phyloP scores from a whole-genome alignment of 2,888 invertebrate species.

The Synergus gifuensis region DNA sequence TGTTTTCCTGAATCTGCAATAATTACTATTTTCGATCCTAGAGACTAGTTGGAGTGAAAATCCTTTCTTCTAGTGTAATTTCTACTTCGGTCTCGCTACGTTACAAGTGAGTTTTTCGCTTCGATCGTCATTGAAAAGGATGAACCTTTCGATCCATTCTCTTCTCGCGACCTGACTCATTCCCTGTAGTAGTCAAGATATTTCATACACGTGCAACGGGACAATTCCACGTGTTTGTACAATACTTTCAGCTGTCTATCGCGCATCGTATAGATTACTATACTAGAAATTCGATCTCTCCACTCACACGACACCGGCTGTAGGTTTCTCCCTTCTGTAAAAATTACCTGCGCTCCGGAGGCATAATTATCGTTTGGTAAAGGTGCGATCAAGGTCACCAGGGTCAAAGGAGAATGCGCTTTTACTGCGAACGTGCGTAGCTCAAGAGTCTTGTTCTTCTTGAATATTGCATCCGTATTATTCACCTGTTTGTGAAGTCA shows the following conservation, averaged over 20 bases:
- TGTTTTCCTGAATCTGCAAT: background rate
- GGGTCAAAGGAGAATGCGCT: conserved; percentile 58
- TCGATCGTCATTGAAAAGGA: conserved; percentile 24
- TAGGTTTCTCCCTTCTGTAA: conserved; percentile 54
- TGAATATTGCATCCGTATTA: conserved; percentile 36
- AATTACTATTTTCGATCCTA: background rate
- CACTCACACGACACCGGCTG: conserved; percentile 53
- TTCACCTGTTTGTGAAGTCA: conserved; percentile 11
- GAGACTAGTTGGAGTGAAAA: background rate
- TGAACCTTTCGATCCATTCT: conserved; percentile 31
- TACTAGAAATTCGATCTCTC: conserved; percentile 63
- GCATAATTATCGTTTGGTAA: conserved; percentile 63
- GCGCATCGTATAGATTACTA: conserved; percentile 54
- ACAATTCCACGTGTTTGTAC: conserved; percentile 23
- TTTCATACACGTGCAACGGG: background rate
- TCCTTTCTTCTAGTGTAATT: background rate
- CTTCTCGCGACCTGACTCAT: conserved; percentile 11
- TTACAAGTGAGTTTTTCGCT: conserved; percentile 21
- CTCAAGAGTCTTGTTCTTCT: conserved; percentile 11
- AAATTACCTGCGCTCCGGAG: conserved; percentile 53
- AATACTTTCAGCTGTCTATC: conserved; percentile 43
- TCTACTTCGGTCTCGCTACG: conserved; percentile 2
- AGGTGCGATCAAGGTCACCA: conserved; percentile 66
- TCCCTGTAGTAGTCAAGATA: conserved; percentile 15
- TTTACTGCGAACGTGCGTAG: conserved; percentile 46